Conservation (phyloP, 2,888 invertebrate species). For the Dicyrtoma fusca region DNA sequence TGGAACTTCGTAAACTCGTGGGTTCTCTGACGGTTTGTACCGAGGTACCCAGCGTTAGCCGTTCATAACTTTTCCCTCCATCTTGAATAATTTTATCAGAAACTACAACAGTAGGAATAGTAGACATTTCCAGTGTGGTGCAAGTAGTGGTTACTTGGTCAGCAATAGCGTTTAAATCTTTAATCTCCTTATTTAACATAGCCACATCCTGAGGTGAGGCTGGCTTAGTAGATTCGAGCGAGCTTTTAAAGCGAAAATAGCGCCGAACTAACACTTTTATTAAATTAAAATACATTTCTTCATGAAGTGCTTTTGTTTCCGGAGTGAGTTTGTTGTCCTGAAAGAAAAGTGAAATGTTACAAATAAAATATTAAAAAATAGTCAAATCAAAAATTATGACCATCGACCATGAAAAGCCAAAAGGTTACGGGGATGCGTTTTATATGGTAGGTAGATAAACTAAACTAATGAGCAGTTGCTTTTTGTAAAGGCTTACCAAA, state of each 20-base stretch:
- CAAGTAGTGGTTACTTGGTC: too few species aligned
- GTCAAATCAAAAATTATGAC: background rate
- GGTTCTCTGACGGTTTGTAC: too few species aligned
- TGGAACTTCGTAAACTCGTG: too few species aligned
- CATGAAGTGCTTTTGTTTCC: background rate
- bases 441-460: background rate
- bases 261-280: constrained; percentile 30
- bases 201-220: constrained; percentile 4
- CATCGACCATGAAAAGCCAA: background rate
- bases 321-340: background rate
- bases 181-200: constrained; percentile 25
- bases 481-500: constrained; percentile 5
- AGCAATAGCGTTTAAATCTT: constrained; percentile 15
- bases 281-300: constrained; percentile 31
- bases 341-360: background rate
- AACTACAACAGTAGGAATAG: too few species aligned
- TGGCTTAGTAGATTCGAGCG: background rate
- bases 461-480: background rate
- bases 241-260: constrained; percentile 30
- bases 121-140: too few species aligned
- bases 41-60: too few species aligned
- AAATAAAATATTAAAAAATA: background rate
- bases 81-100: too few species aligned
- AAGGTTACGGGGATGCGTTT: background rate
- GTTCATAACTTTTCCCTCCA: too few species aligned